Conservation (phyloP, 2,797 vertebrate genomes). For the Molossus alvarezi region DNA sequence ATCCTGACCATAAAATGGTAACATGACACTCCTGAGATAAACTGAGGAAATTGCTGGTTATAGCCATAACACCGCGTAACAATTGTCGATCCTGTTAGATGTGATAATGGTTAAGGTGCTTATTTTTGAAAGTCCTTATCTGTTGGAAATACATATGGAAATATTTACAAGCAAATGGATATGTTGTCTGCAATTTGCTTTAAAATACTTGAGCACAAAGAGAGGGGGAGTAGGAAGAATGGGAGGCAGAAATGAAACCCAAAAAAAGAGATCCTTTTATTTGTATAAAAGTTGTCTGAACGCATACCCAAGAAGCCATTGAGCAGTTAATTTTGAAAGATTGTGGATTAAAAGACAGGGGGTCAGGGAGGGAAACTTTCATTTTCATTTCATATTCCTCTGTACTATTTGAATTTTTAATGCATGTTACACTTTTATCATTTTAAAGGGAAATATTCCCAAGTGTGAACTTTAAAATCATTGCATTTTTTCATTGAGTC, state of each 20-base stretch:
- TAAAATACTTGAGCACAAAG: constrained; percentile 56
- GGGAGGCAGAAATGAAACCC: not conserved
- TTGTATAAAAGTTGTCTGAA: not conserved
- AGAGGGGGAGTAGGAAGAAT: not conserved
- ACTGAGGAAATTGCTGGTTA: not conserved
- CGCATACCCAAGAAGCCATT: not conserved
- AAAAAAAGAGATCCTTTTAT: not conserved
- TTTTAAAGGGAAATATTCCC: constrained; percentile 73
- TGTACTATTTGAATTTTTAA: constrained; percentile 71
- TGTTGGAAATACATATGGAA: not conserved
- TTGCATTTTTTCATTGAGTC: constrained; percentile 76
- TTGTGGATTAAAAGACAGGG: not conserved
- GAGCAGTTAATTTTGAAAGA: not conserved
- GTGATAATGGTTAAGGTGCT: not conserved
- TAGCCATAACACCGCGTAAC: not conserved
- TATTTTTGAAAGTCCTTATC: constrained; percentile 12
- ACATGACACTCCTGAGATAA: constrained; percentile 13
- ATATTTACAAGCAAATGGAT: constrained; percentile 49
- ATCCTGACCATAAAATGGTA: not conserved
- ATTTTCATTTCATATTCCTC: constrained; percentile 29
- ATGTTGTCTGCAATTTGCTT: constrained; percentile 37
- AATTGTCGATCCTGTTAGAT: not conserved
- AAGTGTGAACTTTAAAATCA: constrained; percentile 73
- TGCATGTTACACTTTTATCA: not conserved
- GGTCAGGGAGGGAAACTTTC: not conserved